phyloP scores from a whole-genome alignment of 1,140 invertebrate genomes.

The Brachionus koreanus region DNA sequence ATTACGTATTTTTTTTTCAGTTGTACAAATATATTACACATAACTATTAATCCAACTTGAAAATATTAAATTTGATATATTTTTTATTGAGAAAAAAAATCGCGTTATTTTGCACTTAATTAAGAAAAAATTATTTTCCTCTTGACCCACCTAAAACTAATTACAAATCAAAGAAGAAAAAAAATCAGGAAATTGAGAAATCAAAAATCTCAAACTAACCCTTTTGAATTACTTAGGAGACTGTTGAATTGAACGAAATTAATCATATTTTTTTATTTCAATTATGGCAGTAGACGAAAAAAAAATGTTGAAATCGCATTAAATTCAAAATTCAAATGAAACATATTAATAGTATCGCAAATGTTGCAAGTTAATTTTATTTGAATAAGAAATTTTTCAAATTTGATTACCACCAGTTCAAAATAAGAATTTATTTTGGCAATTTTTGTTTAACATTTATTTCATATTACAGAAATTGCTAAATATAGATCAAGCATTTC shows the following conservation, averaged over 20 bases:
- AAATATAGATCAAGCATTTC: constrained; percentile 3
- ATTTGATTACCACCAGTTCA: neutral
- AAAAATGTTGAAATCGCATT: neutral
- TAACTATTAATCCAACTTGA: neutral
- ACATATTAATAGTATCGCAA: neutral
- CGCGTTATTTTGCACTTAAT: neutral
- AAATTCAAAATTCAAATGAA: neutral
- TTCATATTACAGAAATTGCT: neutral
- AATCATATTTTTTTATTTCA: neutral
- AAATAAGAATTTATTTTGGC: neutral
- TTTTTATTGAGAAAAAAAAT: neutral
- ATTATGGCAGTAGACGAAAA: neutral
- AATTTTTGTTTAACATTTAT: constrained; percentile 1
- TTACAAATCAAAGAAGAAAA: neutral
- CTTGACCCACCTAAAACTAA: neutral
- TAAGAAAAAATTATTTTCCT: neutral
- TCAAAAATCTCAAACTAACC: neutral
- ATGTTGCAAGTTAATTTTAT: neutral
- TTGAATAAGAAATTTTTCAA: neutral
- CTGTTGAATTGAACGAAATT: neutral
- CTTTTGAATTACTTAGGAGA: neutral
- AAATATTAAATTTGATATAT: neutral
- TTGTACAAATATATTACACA: neutral
- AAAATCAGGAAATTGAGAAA: neutral
- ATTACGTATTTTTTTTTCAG: neutral